Conservation (phyloP, 1,140 invertebrate genomes). For the Bombus soroeensis region DNA sequence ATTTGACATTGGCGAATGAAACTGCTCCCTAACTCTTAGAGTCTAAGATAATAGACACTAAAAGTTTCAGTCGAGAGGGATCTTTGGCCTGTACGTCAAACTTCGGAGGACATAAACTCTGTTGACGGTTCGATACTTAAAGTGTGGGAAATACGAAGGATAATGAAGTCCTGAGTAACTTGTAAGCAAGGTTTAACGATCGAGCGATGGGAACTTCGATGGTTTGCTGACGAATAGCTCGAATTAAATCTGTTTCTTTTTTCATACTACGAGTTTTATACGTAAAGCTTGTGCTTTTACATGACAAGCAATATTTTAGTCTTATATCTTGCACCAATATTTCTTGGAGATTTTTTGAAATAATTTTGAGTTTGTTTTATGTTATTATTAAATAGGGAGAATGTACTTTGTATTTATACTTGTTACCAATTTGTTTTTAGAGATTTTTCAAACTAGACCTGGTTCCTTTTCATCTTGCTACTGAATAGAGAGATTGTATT, state of each 20-base stretch:
- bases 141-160: background rate
- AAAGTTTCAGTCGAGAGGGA: slow-evolving; percentile 4
- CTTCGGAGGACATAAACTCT: slow-evolving; percentile 5
- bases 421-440: background rate
- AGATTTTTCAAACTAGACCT: background rate
- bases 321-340: too few relatives aligned
- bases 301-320: background rate
- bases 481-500: background rate
- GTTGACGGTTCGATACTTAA: slow-evolving; percentile 1
- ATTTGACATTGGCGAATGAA: background rate
- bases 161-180: slow-evolving; percentile 7
- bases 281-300: too few relatives aligned
- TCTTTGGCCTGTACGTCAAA: slow-evolving; percentile 1
- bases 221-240: background rate
- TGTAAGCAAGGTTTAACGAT: slow-evolving; percentile 18
- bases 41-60: slow-evolving; percentile 1
- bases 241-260: background rate
- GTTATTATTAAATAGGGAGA: background rate
- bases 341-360: too few relatives aligned
- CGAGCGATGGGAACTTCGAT: background rate
- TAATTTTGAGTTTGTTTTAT: too few relatives aligned
- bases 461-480: background rate
- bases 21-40: background rate
- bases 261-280: background rate
- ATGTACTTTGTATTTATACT: background rate